These are phyloP conservation scores for Ophiothrix spiculata DNA, from an alignment of 35 echinoderm and acorn worm species.

Conservation along the genomic window DNA sequence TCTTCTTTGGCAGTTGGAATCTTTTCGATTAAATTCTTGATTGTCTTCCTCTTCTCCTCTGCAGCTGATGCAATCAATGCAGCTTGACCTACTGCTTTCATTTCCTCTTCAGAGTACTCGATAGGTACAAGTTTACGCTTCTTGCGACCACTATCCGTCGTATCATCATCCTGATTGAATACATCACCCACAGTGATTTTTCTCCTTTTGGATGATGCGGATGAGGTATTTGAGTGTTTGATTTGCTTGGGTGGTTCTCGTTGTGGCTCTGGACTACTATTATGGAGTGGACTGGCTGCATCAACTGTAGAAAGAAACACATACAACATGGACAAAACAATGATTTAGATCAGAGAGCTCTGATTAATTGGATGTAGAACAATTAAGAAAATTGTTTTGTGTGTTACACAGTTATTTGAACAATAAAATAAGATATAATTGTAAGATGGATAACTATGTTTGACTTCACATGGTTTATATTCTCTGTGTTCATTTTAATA, in stretches of 20 bases:
- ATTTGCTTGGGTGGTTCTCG: neutral
- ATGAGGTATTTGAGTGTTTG: neutral
- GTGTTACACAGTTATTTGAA: too few relatives aligned
- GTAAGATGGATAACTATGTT: too few relatives aligned
- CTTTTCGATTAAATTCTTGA: constrained; percentile 89
- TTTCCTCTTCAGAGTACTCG: constrained; percentile 98
- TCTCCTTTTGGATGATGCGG: constrained; percentile 41
- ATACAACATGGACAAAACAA: neutral
- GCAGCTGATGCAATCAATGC: constrained; percentile 51
- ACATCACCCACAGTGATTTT: constrained; percentile 82
- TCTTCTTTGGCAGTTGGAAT: constrained; percentile 80
- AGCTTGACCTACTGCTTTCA: constrained; percentile 73
- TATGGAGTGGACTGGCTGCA: neutral
- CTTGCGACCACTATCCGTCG: constrained; percentile 57
- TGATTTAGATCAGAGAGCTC: neutral
- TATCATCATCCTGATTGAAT: constrained; percentile 90
- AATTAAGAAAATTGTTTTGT: too few relatives aligned
- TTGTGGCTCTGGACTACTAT: neutral
- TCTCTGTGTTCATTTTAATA: too few relatives aligned
- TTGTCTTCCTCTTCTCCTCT: constrained; percentile 93
- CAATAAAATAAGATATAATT: too few relatives aligned
- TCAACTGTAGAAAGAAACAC: neutral
- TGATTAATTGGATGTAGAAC: too few relatives aligned
- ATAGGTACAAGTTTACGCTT: constrained; percentile 89
- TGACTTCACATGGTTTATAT: too few relatives aligned